These are phyloP conservation scores for Rutpela maculata DNA, from an alignment of 2,888 invertebrate genomes.

Conservation along the genomic window DNA sequence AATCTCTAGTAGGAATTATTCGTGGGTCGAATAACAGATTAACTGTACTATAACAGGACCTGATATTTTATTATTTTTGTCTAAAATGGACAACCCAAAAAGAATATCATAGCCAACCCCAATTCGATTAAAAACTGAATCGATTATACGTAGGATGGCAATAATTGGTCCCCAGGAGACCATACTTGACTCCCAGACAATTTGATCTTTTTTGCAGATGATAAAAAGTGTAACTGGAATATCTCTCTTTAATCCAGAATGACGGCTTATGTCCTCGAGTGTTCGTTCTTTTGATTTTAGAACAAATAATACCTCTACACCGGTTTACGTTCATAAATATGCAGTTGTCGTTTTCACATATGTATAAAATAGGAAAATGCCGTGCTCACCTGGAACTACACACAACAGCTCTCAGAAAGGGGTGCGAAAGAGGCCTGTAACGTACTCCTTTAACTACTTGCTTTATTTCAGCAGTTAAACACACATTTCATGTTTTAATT, in stretches of 20 bases:
- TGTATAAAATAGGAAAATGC: background rate
- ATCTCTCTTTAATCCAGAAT: background rate
- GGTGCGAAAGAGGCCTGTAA: conserved; percentile 15
- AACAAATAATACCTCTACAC: background rate
- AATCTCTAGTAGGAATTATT: no score
- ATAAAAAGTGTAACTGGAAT: background rate
- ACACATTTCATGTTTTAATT: conserved; percentile 71
- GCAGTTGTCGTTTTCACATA: background rate
- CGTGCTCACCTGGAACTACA: background rate
- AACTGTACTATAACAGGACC: no score
- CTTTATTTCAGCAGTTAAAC: conserved; percentile 70
- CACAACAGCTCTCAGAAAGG: background rate
- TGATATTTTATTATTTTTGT: no score
- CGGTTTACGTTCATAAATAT: background rate
- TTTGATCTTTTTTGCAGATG: background rate
- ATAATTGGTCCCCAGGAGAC: no score
- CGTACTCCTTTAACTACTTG: conserved; percentile 54
- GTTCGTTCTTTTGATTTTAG: background rate
- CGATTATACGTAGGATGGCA: no score
- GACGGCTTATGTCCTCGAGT: background rate
- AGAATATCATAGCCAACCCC: no score
- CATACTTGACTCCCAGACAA: background rate
- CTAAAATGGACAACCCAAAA: no score
- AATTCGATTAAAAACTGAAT: no score
- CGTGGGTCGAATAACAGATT: no score